Conservation (phyloP, 2,888 invertebrate genomes). For the Nymphalis polychloros region DNA sequence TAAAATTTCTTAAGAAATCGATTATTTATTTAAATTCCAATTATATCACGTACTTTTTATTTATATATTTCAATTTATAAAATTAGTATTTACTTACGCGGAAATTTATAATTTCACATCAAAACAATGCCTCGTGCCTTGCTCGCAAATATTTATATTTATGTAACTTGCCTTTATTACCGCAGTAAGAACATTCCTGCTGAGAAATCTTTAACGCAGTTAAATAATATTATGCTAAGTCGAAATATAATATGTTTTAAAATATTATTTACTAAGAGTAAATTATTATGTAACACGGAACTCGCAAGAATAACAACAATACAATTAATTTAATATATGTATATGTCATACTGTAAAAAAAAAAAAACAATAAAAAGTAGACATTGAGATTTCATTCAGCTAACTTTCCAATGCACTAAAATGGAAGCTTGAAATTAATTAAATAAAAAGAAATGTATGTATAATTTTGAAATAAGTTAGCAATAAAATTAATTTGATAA, state of each 20-base stretch:
- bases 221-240: background rate
- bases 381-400: background rate
- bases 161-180: slow-evolving; percentile 2
- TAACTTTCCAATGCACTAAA: background rate
- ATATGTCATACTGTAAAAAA: background rate
- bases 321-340: background rate
- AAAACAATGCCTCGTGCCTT: background rate
- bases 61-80: background rate
- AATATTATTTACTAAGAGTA: background rate
- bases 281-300: background rate
- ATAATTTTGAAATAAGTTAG: background rate
- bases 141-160: background rate
- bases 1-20: too few relatives aligned
- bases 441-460: background rate
- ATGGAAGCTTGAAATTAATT: background rate
- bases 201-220: background rate
- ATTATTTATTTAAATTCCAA: too few relatives aligned
- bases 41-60: background rate
- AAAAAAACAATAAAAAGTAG: too few relatives aligned
- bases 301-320: background rate
- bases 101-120: background rate
- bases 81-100: background rate
- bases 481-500: slow-evolving; percentile 2
- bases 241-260: background rate
- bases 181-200: slow-evolving; percentile 1